Conservation (phyloP, 2,113 vertebrate species). For the Echinops telfairi region DNA sequence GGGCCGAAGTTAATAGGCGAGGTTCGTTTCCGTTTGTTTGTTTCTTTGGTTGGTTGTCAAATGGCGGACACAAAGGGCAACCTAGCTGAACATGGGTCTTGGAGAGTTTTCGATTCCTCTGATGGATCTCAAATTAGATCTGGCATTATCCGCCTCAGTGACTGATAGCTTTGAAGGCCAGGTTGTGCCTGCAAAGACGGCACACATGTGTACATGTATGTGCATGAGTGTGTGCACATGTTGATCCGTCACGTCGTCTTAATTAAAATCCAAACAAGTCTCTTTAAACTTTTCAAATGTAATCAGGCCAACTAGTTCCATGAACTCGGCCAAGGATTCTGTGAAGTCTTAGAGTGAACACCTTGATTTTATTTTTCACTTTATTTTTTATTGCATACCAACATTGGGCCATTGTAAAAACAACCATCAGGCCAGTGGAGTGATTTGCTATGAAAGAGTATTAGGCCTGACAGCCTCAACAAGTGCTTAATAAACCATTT, state of each 20-base stretch:
- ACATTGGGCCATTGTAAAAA: constrained; percentile 77
- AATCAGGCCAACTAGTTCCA: constrained; percentile 26
- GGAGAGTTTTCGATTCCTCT: neutral
- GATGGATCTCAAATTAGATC: neutral
- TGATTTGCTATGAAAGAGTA: neutral
- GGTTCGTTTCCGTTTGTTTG: neutral
- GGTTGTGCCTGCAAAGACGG: neutral
- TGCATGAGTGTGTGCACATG: neutral
- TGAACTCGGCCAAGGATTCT: constrained; percentile 67
- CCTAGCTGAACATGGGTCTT: neutral
- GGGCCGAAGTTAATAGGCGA: neutral
- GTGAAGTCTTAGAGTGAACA: constrained; percentile 49
- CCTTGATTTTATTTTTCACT: constrained; percentile 55
- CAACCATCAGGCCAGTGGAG: constrained; percentile 67
- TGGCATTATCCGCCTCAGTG: neutral
- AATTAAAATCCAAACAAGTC: constrained; percentile 27
- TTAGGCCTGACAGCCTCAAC: neutral
- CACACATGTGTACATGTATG: neutral
- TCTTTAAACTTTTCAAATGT: constrained; percentile 56
- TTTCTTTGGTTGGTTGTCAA: constrained; percentile 36
- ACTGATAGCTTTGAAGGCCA: neutral
- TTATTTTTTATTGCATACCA: constrained; percentile 64
- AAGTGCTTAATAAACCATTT: neutral
- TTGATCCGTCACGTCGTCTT: constrained; percentile 56
- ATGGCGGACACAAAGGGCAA: neutral